Evolutionary conservation across 2,113 vertebrate genomes (phyloP).

Genomic region (Glareola pratincola): DNA sequence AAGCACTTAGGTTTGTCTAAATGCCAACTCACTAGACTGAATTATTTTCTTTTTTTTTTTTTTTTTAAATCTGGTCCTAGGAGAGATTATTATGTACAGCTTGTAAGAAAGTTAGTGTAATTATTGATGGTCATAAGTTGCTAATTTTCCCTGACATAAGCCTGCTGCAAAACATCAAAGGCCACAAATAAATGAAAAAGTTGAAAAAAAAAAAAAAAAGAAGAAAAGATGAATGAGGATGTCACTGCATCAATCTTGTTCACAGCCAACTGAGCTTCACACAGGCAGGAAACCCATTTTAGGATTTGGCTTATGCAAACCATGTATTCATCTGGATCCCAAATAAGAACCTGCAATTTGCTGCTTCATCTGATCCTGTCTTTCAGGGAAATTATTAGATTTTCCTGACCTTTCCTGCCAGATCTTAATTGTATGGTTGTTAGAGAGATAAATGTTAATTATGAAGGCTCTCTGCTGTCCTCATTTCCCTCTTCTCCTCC

Average conservation of each 20-base stretch:
- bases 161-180: slow-evolving; percentile 29
- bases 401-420: slow-evolving; percentile 5
- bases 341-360: background rate
- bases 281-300: background rate
- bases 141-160: slow-evolving; percentile 27
- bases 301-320: background rate
- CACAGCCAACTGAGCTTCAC: background rate
- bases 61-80: background rate
- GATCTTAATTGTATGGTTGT: slow-evolving; percentile 3
- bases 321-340: background rate
- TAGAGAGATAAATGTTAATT: slow-evolving; percentile 32
- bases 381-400: background rate
- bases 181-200: background rate
- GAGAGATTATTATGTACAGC: background rate
- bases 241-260: slow-evolving; percentile 5
- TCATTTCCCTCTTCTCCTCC: background rate
- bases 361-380: background rate
- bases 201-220: background rate
- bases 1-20: background rate
- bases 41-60: background rate
- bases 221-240: background rate
- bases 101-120: background rate
- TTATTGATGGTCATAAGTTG: background rate
- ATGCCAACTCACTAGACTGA: background rate
- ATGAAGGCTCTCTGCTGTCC: background rate